phyloP scores from a whole-genome alignment of 2,797 vertebrate genomes.

The Petrocephalus schoutedeni region DNA sequence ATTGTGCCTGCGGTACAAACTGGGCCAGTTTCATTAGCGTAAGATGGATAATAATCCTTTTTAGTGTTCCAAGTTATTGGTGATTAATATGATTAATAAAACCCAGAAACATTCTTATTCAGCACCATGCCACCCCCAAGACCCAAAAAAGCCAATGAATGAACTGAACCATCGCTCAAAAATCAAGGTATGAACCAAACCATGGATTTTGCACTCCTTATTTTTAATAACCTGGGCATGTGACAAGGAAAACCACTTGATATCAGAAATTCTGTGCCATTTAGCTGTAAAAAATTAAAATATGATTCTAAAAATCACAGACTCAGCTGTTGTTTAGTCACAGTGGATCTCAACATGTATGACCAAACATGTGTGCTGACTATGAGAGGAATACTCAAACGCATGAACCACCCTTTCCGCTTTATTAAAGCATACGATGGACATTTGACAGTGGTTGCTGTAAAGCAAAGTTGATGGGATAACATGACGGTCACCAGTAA shows the following conservation, averaged over 20 bases:
- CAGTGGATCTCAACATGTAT: neutral
- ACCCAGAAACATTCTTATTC: neutral
- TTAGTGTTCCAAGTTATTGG: neutral
- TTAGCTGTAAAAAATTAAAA: neutral
- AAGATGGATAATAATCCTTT: neutral
- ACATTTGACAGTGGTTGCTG: slow-evolving; percentile 30
- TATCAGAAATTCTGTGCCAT: neutral
- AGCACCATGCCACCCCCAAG: too few relatives aligned
- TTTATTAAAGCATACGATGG: slow-evolving; percentile 40
- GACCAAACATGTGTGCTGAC: neutral
- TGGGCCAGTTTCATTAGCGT: neutral
- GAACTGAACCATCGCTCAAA: too few relatives aligned
- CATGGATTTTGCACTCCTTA: neutral
- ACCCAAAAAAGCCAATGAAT: too few relatives aligned
- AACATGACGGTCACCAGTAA: slow-evolving; percentile 14
- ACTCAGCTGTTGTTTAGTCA: neutral
- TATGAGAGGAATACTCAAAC: neutral
- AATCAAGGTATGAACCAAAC: neutral
- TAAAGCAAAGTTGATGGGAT: slow-evolving; percentile 28
- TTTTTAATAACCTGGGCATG: neutral
- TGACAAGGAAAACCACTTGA: neutral
- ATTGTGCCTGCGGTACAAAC: neutral
- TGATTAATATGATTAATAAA: neutral
- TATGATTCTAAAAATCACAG: neutral
- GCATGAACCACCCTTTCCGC: slow-evolving; percentile 21